Evolutionary conservation across 2,797 vertebrate genomes (phyloP).

Genomic region (Anguilla marmorata): DNA sequence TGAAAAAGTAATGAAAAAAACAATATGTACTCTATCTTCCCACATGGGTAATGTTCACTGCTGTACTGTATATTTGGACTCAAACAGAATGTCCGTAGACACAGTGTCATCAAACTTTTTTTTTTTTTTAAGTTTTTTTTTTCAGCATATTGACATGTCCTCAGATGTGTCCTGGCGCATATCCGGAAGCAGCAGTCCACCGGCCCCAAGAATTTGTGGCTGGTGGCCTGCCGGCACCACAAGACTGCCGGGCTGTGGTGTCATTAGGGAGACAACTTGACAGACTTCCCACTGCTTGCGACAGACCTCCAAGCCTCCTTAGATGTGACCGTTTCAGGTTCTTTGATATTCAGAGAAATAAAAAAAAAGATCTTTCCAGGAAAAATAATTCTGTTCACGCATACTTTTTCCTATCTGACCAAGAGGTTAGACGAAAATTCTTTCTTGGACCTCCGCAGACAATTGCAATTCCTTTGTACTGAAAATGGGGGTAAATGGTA

Average conservation of each 20-base stretch:
- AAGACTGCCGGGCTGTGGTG: background rate
- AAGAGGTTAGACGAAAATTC: background rate
- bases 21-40: background rate
- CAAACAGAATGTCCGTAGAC: background rate
- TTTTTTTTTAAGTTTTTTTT: background rate
- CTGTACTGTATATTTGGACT: background rate
- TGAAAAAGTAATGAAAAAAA: no score
- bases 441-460: background rate
- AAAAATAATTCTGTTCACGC: background rate
- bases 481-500: background rate
- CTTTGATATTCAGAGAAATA: background rate
- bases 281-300: background rate
- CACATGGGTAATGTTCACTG: background rate
- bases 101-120: constrained; percentile 30
- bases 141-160: background rate
- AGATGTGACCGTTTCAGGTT: background rate
- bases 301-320: background rate
- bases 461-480: background rate
- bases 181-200: background rate
- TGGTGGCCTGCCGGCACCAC: background rate
- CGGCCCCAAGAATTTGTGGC: background rate
- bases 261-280: background rate
- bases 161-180: background rate
- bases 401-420: background rate
- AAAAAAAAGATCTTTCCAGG: background rate